Base-by-base conservation (phyloP, 2,888 invertebrate species). In the Synanthedon andrenaeformis region DNA sequence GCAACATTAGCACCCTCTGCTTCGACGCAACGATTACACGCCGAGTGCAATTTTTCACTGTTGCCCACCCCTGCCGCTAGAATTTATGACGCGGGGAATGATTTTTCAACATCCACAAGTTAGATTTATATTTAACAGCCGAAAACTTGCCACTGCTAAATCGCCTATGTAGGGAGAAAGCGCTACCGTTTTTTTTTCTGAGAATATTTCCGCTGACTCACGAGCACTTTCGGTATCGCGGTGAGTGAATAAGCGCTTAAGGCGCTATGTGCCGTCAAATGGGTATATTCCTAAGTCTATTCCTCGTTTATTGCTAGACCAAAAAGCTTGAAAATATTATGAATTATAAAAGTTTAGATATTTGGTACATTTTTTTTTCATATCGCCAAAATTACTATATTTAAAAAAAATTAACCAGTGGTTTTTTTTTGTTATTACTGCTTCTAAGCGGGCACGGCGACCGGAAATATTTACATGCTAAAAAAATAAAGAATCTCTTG, bases 91-190 rank as follows among this genome's bases (percentile, higher is more conserved):
- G 73, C 76, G 69, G 68, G 68, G 76, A 79, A 82, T 82, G 80
- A 84, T 84, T 84, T 85, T 82, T 83, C 82, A 82, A 79, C 82
- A 80, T 77, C 76, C 74, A 72, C 76, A 76, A 82, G 72, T 76
- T 76, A 76, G 79, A 82, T 80, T 82, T 79, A 81, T 82, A 73
- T 79, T 77, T 77, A 79, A 78, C 72, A 73, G 72, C 65, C 73
- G 66, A 71, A 73, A 79, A 74, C 74, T 68, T 75, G 70, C 67
- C 68, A 64, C 64, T 63, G 64, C 66, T 67, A 73, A 73, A 75
- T 73, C 71, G 71, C 59, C 55, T 56, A 61, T 56, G 56, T 59
- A 57, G 57, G 59, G 60, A 60, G 62, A 60, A 63, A 60, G 52
- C 54, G 53, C 51, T 51, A 53, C 51, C 54, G 57, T 55, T 55